Evolutionary conservation across 2,797 vertebrate species (phyloP).

Genomic region (Botia kubotai): DNA sequence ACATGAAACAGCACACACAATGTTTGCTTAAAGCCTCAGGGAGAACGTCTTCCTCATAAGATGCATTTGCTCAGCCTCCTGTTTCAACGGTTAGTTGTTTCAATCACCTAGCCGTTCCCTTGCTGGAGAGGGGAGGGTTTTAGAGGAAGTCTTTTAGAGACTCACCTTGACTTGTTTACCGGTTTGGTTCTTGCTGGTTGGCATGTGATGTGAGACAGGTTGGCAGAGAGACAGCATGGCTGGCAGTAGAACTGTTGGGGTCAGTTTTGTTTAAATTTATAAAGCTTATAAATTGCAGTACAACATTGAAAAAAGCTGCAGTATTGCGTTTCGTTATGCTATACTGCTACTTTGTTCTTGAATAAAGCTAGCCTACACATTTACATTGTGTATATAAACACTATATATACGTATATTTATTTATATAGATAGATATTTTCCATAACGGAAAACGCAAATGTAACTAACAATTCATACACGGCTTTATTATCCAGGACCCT

Average conservation of each 20-base stretch:
- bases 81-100: slow-evolving; percentile 54
- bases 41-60: slow-evolving; percentile 51
- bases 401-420: too few species aligned
- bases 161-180: slow-evolving; percentile 21
- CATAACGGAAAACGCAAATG: neutral
- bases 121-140: slow-evolving; percentile 5
- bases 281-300: too few species aligned
- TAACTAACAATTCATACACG: neutral
- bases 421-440: too few species aligned
- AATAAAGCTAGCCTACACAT: too few species aligned
- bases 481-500: neutral
- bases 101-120: slow-evolving; percentile 47
- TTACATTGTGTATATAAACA: too few species aligned
- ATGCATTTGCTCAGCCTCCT: slow-evolving; percentile 57
- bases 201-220: slow-evolving; percentile 7
- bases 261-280: slow-evolving; percentile 19
- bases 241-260: slow-evolving; percentile 41
- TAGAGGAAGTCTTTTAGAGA: slow-evolving; percentile 30
- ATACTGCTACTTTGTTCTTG: too few species aligned
- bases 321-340: too few species aligned
- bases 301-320: too few species aligned
- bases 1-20: slow-evolving; percentile 21
- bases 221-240: slow-evolving; percentile 38
- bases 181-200: neutral
- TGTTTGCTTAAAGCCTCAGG: slow-evolving; percentile 58